Base-by-base conservation (phyloP, 2,797 vertebrate genomes). In the Gephyroberyx darwinii region DNA sequence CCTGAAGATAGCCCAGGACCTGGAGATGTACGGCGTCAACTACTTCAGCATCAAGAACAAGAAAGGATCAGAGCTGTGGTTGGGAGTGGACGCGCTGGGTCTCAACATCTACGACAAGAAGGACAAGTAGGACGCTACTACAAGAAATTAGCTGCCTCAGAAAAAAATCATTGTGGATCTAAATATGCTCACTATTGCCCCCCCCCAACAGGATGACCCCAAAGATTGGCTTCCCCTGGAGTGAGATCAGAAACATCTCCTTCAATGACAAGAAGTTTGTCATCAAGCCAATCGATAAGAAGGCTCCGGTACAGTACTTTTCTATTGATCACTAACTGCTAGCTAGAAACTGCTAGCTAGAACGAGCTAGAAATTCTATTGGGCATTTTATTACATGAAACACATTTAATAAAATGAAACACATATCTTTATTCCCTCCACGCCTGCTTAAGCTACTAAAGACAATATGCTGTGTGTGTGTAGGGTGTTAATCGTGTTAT, bases 231-330 rank as follows among this genome's bases (percentile, higher is more conserved):
- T 99, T 99, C 82, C 98, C 98, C 22, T 99, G 97, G 98, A 99
- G 97, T 74, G 98, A 99, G 91, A 99, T 99, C 89, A 93, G 96
- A 79, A 99, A 99, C 80, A 98, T 99, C 78, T 99, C 97, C 78
- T 99, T 99, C 91, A 99, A 97, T 55, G 97, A 99, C 88, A 99
- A 98, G 94, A 99, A 99, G 88, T 99, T 99, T 90, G 93, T 97
- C 86, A 99, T 99, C 90, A 99, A 98, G 87, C 96, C 98, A 47
- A 99, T 98, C 70, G 97, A 99, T 92, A 99, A 96, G 93, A 98
- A 98, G 93, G 92, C 97, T 55, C 97, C 96, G 87, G 97, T 99
- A 17, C 26, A 59, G 68, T 12, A 26, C 17, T 54, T 13, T 16
- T 19, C 52, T 2, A 30, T 51, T 20, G 50, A 30, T n/a, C 9